These are phyloP conservation scores for Lepidochrysops patricia DNA, from an alignment of 2,888 invertebrate genomes.

Conservation along the genomic window DNA sequence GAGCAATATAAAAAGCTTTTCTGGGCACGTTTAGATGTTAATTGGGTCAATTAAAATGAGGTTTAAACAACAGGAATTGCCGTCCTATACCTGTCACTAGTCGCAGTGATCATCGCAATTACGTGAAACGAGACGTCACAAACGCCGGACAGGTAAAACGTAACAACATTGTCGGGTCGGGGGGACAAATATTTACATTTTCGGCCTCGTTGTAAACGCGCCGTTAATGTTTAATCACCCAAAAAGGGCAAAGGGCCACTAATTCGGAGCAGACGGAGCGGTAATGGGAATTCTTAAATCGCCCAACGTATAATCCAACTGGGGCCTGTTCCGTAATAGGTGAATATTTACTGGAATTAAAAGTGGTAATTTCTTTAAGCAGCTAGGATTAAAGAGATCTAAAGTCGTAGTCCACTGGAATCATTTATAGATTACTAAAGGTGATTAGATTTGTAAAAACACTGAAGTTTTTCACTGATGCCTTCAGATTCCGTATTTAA, in stretches of 20 bases:
- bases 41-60: no score
- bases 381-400: no score
- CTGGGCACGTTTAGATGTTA: no score
- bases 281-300: conserved; percentile 5
- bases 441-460: no score
- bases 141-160: background rate
- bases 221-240: background rate
- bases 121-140: background rate
- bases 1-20: no score
- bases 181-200: background rate
- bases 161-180: background rate
- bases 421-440: no score
- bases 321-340: background rate
- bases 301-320: background rate
- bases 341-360: no score
- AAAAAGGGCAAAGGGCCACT: background rate
- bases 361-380: no score
- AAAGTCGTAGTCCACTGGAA: no score
- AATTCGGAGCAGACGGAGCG: background rate
- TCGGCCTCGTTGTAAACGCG: background rate
- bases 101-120: background rate
- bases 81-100: background rate
- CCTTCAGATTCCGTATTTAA: no score
- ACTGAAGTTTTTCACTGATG: no score
- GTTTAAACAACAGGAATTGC: background rate